These are phyloP conservation scores for Gobiocypris rarus DNA, from an alignment of 2,113 vertebrate species.

Conservation along the genomic window DNA sequence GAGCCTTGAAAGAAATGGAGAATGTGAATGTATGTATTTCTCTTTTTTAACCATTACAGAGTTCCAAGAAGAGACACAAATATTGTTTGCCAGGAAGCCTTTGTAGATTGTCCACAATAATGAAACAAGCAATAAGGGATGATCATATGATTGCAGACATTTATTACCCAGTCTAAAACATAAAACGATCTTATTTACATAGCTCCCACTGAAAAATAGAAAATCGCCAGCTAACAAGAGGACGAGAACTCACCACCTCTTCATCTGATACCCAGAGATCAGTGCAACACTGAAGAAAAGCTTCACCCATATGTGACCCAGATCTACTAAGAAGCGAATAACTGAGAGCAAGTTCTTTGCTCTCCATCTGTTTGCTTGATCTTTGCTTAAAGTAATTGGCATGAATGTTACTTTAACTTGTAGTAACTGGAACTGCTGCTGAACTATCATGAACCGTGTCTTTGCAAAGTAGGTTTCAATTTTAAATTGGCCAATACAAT, in stretches of 20 bases:
- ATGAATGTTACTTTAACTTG: slow-evolving; percentile 19
- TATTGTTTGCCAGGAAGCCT: neutral
- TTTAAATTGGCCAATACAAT: slow-evolving; percentile 4
- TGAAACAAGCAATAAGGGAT: neutral
- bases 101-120: neutral
- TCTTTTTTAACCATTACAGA: neutral
- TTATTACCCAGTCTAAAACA: neutral
- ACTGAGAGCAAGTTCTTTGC: slow-evolving; percentile 1
- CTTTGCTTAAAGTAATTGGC: slow-evolving; percentile 14
- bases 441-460: neutral
- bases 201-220: slow-evolving; percentile 1
- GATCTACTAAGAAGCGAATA: slow-evolving; percentile 4
- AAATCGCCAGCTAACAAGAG: neutral
- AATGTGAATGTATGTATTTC: neutral
- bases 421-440: neutral
- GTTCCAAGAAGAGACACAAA: neutral
- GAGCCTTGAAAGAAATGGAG: neutral
- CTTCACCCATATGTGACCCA: slow-evolving; percentile 17
- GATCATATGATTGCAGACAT: neutral
- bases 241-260: neutral
- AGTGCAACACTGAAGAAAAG: slow-evolving; percentile 2
- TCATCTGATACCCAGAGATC: slow-evolving; percentile 12
- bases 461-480: slow-evolving; percentile 10
- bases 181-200: neutral
- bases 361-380: slow-evolving; percentile 31